Base-by-base conservation (phyloP, 2,113 vertebrate genomes). In the Microcebus jonahi region DNA sequence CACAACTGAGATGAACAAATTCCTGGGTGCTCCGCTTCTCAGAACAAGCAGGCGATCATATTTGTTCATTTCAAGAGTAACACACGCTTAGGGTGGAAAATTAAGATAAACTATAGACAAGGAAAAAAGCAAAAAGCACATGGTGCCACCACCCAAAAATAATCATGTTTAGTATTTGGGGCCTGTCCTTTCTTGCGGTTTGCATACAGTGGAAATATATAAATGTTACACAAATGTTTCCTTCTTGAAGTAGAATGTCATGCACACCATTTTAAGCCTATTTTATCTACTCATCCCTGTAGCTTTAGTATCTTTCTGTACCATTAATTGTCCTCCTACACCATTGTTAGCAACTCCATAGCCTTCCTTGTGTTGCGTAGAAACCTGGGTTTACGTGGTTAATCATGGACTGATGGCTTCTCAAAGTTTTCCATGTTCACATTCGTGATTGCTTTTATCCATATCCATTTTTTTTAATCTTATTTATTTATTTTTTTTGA, bases 271-370 rank as follows among this genome's bases (percentile, higher is more conserved):
- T 18, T 17, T 2, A 27, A 57, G 13, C 17, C 57, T 23, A 10
- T 25, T 7, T n/a, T 11, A 23, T 10, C 17, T 2, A 0, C 39
- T 34, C 79, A 20, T 0, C 59, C 12, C 2, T 2, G 0, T 10
- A 5, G 1, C 45, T 45, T 14, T 0, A 3, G 55, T 23, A 0
- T 27, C 71, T 21, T 39, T 18, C 75, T 34, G 25, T 1, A 25
- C 18, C 2, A 0, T 12, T 7, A 0, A 0, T 9, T 1, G 1
- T 1, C 10, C 59, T 61, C 10, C 57, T 10, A 11, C 36, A 1
- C 31, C 34, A 10, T 0, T 6, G 9, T 2, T 0, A 0, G 25
- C 17, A 4, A 45, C 71, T 36, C 36, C 42, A 8, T 0, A 2
- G 13, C 14, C 39, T 31, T 4, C 14, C 39, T 31, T 4, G n/a